Evolutionary conservation across 2,113 vertebrate species (phyloP), one percentile per base, ranked within the genome.

Genomic region (Lanius collurio): DNA sequence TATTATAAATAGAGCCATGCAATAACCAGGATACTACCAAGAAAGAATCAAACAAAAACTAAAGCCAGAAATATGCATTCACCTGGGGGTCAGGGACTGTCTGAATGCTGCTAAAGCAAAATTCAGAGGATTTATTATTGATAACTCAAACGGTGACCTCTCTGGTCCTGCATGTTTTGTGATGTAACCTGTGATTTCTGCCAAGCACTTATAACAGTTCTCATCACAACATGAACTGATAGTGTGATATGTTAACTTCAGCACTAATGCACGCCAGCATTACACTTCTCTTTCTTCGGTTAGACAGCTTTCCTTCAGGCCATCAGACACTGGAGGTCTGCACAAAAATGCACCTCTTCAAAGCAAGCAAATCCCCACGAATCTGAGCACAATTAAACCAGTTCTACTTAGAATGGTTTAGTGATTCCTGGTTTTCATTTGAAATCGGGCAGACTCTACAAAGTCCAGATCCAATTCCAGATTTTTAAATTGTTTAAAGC

Each of bases 261-360:
- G 93, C 87, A 74, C 87, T 86, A 74, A 97, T 82, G 84, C 56
- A 96, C 60, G 90, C 93, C 93, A 95, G 90, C 82, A 94, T 86
- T 96, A 95, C 95, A 96, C 92, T 96, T 95, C 57, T 95, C 96
- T 89, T 64, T 90, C 93, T 93, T 90, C 56, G 0, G 7, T 86
- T 94, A 96, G 92, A 96, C 92, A 97, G 90, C 87, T 94, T 96
- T 96, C 93, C 94, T 97, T 93, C 90, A 89, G 95, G 90, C 87
- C 93, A 81, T 87, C 93, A 96, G 78, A 89, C 83, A 35, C 65
- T 77, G 94, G 74, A 90, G 73, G 69, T 87, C 89, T 91, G 68
- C 79, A 90, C 70, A 56, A 90, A 97, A 95, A 92, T 39, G 60
- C 13, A 83, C 68, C 76, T 74, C 94, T 83, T 75, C 79, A 83